phyloP scores from a whole-genome alignment of 2,797 vertebrate species.

The Oreochromis grahami region DNA sequence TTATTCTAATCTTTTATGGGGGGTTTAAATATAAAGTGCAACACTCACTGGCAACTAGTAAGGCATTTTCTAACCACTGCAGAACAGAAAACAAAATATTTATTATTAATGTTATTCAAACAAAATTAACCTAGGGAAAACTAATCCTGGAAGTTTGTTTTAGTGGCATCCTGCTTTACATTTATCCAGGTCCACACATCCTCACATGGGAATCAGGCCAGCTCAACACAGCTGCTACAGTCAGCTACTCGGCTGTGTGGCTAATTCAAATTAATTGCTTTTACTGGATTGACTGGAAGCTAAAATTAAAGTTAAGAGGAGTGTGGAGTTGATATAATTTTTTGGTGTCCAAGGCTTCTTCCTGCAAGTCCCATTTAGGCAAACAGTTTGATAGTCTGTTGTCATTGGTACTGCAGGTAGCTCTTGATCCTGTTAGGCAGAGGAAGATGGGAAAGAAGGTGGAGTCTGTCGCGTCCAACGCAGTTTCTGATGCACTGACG shows the following conservation, averaged over 20 bases:
- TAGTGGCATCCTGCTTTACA: not conserved
- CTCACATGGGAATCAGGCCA: not conserved
- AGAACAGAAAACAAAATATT: not conserved
- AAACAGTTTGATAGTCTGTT: not conserved
- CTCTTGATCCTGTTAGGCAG: conserved; percentile 84
- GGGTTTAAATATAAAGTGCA: not conserved
- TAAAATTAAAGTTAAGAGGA: conserved; percentile 4
- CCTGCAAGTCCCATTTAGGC: not conserved
- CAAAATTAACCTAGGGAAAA: not conserved
- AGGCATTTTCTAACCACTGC: conserved; percentile 7
- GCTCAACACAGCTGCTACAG: not conserved
- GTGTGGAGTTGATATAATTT: not conserved
- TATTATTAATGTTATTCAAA: not conserved
- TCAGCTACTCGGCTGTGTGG: not conserved
- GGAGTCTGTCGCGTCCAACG: conserved; percentile 83
- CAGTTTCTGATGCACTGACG: conserved; percentile 85
- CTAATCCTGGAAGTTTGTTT: not conserved
- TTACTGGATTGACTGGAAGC: not conserved
- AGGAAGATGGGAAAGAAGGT: conserved; percentile 87
- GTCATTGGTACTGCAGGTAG: conserved; percentile 90
- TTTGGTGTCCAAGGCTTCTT: not conserved
- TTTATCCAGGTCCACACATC: not conserved
- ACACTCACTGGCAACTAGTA: not conserved
- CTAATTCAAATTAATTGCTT: conserved; percentile 4
- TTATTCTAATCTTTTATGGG: not conserved